Base-by-base conservation (phyloP, 2,113 vertebrate genomes). In the Nothoprocta pentlandii region DNA sequence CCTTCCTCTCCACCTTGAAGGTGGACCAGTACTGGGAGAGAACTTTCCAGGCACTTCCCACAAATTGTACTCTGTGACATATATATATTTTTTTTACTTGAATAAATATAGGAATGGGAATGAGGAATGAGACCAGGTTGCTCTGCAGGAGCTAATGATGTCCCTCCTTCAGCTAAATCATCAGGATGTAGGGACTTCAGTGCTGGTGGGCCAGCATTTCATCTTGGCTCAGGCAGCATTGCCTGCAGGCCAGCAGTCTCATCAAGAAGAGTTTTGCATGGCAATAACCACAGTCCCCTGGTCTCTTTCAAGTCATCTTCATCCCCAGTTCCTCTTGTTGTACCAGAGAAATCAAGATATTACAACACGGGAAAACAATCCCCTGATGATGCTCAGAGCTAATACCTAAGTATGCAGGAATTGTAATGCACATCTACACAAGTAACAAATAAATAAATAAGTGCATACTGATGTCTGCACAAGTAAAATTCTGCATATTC, bases 401-500 rank as follows among this genome's bases (percentile, higher is more conserved):
- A 73, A 75, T 10, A 69, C 26, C 39, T 34, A 44, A 47, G 42
- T 68, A 4, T 44, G 63, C 62, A 66, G 79, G 44, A 76, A 34
- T 34, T 79, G 58, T 47, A 28, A 42, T 16, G 30, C 28, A n/a
- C 71, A 59, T 49, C 58, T 59, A 74, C 66, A 71, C 0, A 2
- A 30, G 46, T 7, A 34, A 47, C 20, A 87, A 95, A 89, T 54
- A 93, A 76, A 78, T 85, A 89, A 92, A 85, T 68, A 93, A 92
- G 39, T 59, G 25, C 54, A 91, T 59, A 86, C 32, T 94, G 83
- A 92, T 90, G 92, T 64, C 67, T 59, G 61, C 54, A 79, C 75
- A 70, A 95, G 92, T 85, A 94, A 96, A 97, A 97, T 94, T 93
- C 91, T 54, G 1, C 92, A 78, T 90, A 95, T 95, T 96, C 87